Base-by-base conservation (phyloP, 2,888 invertebrate genomes). In the Cordilura impudica region DNA sequence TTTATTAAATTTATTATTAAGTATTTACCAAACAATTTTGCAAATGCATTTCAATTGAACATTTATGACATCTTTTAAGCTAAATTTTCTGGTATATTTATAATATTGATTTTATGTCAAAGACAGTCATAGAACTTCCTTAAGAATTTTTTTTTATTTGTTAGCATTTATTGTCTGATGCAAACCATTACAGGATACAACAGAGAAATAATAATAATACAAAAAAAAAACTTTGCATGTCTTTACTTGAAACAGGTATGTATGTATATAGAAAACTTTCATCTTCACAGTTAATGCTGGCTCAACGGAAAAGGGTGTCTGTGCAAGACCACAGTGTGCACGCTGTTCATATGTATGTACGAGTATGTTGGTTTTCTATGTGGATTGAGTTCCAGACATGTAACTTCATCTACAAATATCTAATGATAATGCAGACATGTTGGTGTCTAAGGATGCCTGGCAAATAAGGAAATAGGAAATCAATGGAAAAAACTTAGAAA, bases 41-140 rank as follows among this genome's bases (percentile, higher is more conserved):
- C n/a, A 29, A 61, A 63, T 63, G 71, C 71, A 71, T 71, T 61
- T 54, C 6, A 16, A 6, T 45, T 6, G n/a, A 43, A 43, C 53
- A 61, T 71, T 71, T 61, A 54, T 54, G 71, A 71, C 45, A 23
- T 31, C 45, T 71, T 63, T 12, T 1, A 16, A 45, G 29, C 23
- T 18, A 26, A 29, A 45, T 35, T 39, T 18, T 23, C 43, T 23
- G 10, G 8, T 23, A 16, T n/a, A 39, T 39, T 39, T 39, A 39
- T 39, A 43, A 43, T 63, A 71, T 71, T 29, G 71, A 71, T 71
- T 71, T 63, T 63, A 43, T 63, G 61, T 71, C 71, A 54, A 14
- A 71, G 53, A 61, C 71, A 63, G 61, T 71, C 45, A 19, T 47
- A 63, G 10, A 61, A 63, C 54, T 61, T 71, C 45, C 54, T 63